These are phyloP conservation scores for Dexiosoma caninum DNA, from an alignment of 2,888 invertebrate genomes.

Conservation along the genomic window DNA sequence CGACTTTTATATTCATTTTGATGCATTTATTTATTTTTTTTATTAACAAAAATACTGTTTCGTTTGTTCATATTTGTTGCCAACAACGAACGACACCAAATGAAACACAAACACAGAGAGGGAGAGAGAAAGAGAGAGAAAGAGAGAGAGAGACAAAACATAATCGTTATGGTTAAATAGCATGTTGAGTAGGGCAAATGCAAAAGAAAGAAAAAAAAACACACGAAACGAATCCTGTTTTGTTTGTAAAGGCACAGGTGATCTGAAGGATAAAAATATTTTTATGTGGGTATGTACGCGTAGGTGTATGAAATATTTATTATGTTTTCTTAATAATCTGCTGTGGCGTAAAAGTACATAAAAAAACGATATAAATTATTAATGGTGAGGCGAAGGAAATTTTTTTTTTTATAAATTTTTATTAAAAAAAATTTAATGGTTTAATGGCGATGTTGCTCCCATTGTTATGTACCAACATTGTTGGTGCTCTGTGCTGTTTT, in stretches of 20 bases:
- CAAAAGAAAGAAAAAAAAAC: not conserved
- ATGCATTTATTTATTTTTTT: conserved; percentile 29
- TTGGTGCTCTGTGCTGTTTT: not conserved
- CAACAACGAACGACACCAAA: not conserved
- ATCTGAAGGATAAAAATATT: conserved; percentile 57
- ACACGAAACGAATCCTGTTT: conserved; percentile 16
- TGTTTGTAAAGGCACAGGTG: conserved; percentile 55
- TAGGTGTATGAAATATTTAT: not conserved
- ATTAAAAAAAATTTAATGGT: no score
- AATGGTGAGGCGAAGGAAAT: not conserved
- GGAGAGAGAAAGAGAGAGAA: no score
- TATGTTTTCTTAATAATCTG: conserved; percentile 10
- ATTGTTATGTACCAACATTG: no score
- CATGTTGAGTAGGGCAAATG: conserved; percentile 27
- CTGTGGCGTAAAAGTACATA: conserved; percentile 45
- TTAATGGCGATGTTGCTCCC: conserved; percentile 25
- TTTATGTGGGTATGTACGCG: not conserved
- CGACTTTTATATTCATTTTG: not conserved
- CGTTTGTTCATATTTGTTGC: conserved; percentile 14
- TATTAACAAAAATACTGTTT: conserved; percentile 28
- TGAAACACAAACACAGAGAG: no score
- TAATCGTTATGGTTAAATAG: conserved; percentile 56
- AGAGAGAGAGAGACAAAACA: no score
- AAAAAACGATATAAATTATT: conserved; percentile 54
- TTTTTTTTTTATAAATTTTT: conserved; percentile 47